phyloP scores from a whole-genome alignment of 2,113 vertebrate species.

The Sebastes schlegelii region DNA sequence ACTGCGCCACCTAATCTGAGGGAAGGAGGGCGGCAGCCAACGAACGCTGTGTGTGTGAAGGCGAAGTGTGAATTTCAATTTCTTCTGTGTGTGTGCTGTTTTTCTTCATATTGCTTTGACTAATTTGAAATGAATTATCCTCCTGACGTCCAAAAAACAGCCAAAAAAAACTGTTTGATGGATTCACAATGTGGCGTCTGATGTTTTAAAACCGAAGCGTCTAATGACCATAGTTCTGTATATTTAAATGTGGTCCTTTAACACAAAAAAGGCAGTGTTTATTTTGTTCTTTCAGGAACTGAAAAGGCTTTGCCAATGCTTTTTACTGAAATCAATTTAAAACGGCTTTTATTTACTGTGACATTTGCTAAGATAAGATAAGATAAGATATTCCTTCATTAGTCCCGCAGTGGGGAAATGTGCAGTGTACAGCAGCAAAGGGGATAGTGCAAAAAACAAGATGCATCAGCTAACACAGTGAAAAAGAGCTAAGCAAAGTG shows the following conservation, averaged over 20 bases:
- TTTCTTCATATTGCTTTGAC: conserved; percentile 11
- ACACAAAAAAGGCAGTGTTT: background rate
- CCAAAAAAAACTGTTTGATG: background rate
- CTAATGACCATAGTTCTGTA: background rate
- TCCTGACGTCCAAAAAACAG: background rate
- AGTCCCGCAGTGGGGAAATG: too few relatives aligned
- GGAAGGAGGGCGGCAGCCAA: conserved; percentile 26
- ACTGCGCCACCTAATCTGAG: conserved; percentile 32
- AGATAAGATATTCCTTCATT: too few relatives aligned
- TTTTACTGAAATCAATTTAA: too few relatives aligned
- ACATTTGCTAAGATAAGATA: too few relatives aligned
- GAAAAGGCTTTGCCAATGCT: background rate
- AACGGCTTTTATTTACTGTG: too few relatives aligned
- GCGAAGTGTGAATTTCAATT: conserved; percentile 18
- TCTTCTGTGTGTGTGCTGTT: background rate
- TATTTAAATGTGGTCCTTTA: background rate
- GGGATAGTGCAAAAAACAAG: too few relatives aligned
- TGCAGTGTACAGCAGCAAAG: too few relatives aligned
- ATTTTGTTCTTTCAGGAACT: too few relatives aligned
- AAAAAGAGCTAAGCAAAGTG: too few relatives aligned
- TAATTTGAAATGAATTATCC: conserved; percentile 15
- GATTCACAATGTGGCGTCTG: background rate
- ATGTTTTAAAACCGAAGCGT: background rate
- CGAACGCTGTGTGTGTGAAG: conserved; percentile 7
- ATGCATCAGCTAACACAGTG: too few relatives aligned